Conservation (phyloP, 2,888 invertebrate species). For the Tipula helvola region DNA sequence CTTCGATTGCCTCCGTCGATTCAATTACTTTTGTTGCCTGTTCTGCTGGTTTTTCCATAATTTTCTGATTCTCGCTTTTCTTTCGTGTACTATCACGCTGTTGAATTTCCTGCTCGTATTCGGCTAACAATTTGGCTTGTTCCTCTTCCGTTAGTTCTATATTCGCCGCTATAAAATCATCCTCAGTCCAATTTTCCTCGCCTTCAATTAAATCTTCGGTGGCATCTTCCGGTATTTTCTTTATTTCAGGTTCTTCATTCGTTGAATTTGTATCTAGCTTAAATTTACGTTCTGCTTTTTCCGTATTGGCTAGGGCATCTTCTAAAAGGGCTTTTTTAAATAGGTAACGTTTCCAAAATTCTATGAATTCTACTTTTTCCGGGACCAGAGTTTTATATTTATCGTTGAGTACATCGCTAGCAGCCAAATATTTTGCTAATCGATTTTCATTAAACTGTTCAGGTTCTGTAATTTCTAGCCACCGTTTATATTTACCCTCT, state of each 20-base stretch:
- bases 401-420: constrained; percentile 37
- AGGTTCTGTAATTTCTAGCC: constrained; percentile 41
- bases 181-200: constrained; percentile 38
- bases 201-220: constrained; percentile 10
- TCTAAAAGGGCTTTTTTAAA: constrained; percentile 69
- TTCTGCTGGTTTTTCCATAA: constrained; percentile 12
- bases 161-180: constrained; percentile 47
- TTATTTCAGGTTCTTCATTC: constrained; percentile 15
- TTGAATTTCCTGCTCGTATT: constrained; percentile 51
- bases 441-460: constrained; percentile 44
- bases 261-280: constrained; percentile 22
- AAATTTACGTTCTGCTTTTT: constrained; percentile 40
- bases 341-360: constrained; percentile 72
- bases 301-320: constrained; percentile 56
- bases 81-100: constrained; percentile 17
- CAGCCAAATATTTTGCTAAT: constrained; percentile 46
- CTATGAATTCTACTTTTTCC: constrained; percentile 52
- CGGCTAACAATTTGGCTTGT: constrained; percentile 50
- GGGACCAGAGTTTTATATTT: constrained; percentile 48
- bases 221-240: constrained; percentile 18
- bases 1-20: neutral
- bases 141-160: constrained; percentile 59
- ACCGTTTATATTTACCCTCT: constrained; percentile 42
- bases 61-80: constrained; percentile 8
- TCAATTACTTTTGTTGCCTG: neutral